Percentiles rank a stretch among this genome's conserved stretches.
These are phyloP conservation scores for Radopholus similis DNA, from an alignment of 1,140 invertebrate species.

Conservation along the genomic window DNA sequence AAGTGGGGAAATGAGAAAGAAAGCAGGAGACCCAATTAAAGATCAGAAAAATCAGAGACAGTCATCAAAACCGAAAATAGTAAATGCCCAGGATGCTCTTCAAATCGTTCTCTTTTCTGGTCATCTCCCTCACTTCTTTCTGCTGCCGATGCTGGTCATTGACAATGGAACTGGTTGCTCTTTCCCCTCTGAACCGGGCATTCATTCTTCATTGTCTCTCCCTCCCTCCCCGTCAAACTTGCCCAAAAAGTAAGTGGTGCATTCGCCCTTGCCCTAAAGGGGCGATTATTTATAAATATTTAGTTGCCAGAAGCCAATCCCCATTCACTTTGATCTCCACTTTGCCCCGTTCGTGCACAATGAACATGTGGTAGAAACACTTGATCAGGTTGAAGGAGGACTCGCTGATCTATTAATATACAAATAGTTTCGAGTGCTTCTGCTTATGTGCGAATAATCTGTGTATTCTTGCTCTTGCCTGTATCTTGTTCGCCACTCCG, in stretches of 20 bases:
- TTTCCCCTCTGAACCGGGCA: no score
- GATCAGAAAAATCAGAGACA: no score
- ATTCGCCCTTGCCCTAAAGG: conserved; percentile 55
- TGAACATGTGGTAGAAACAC: conserved; percentile 53
- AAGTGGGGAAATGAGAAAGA: no score
- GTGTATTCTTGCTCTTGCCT: conserved; percentile 24
- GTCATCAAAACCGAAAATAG: no score
- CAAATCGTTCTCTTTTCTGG: no score
- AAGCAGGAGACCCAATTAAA: no score
- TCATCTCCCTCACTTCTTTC: no score
- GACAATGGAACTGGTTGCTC: no score
- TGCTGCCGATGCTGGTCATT: no score
- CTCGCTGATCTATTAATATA: conserved; percentile 52
- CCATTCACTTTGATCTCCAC: conserved; percentile 52
- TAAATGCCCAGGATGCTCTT: no score
- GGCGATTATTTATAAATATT: conserved; percentile 7
- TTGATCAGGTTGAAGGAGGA: conserved; percentile 48
- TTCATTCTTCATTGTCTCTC: no score
- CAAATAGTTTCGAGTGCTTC: conserved; percentile 16
- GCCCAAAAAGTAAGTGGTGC: conserved; percentile 39
- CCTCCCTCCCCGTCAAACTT: no score
- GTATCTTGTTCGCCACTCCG: conserved; percentile 57
- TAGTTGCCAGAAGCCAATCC: not conserved
- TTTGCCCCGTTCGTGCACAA: conserved; percentile 47
- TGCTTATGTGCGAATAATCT: not conserved